phyloP scores from a whole-genome alignment of 2,113 vertebrate genomes.

The Urocitellus parryii region DNA sequence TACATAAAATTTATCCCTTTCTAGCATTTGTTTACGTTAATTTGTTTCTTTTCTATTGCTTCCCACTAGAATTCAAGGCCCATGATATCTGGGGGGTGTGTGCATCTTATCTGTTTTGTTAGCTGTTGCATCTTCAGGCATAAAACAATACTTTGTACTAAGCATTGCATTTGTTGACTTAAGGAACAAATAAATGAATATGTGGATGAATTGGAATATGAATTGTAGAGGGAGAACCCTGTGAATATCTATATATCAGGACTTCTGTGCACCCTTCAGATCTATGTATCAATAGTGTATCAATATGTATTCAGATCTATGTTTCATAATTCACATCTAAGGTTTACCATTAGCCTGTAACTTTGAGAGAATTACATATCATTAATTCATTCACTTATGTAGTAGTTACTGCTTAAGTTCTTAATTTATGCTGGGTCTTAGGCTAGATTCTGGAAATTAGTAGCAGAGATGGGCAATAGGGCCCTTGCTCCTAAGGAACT shows the following conservation, averaged over 20 bases:
- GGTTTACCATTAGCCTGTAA: not conserved
- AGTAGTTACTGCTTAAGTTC: not conserved
- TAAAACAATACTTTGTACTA: not conserved
- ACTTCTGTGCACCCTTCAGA: not conserved
- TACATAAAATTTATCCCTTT: not conserved
- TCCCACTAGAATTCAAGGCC: not conserved
- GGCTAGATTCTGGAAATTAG: not conserved
- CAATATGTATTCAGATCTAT: too few relatives aligned
- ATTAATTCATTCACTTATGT: not conserved
- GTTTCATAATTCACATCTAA: not conserved
- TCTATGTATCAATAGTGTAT: too few relatives aligned
- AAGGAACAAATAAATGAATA: not conserved
- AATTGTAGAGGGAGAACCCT: not conserved
- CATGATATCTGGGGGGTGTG: not conserved
- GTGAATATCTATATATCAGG: not conserved
- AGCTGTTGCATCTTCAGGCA: not conserved
- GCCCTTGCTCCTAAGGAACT: not conserved
- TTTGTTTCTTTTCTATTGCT: not conserved
- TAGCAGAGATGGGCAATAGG: not conserved
- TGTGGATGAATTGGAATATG: not conserved
- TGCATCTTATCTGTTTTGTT: not conserved
- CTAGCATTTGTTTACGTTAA: not conserved
- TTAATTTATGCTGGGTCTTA: not conserved
- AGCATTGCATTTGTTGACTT: not conserved
- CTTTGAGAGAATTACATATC: not conserved